Conservation (phyloP, 2,113 vertebrate genomes). For the Psittacula cyanocephala region DNA sequence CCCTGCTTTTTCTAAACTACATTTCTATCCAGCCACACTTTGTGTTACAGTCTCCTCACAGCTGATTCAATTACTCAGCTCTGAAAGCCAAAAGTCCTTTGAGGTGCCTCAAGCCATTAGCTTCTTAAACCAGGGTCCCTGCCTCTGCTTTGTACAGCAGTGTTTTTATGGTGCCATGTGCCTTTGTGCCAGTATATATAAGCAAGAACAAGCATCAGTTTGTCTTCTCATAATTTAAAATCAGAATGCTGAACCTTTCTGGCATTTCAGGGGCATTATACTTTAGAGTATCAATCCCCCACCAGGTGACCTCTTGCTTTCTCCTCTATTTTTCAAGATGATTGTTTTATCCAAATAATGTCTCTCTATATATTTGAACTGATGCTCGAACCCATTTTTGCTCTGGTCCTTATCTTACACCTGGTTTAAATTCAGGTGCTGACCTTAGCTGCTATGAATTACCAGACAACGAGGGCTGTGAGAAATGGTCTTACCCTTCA, state of each 20-base stretch:
- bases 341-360: neutral
- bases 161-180: neutral
- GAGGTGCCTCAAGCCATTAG: neutral
- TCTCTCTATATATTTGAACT: neutral
- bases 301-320: neutral
- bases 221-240: neutral
- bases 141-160: neutral
- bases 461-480: fast-evolving
- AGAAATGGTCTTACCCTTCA: neutral
- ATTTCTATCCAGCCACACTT: neutral
- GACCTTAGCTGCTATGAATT: neutral
- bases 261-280: neutral
- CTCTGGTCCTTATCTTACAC: neutral
- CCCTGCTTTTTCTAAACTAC: neutral
- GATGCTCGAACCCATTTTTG: neutral
- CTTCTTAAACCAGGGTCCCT: neutral
- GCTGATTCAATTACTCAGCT: neutral
- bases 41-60: neutral
- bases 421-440: neutral
- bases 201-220: neutral
- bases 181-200: neutral
- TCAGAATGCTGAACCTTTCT: neutral
- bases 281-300: neutral
- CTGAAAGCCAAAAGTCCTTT: neutral
- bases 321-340: neutral